These are phyloP conservation scores for Sebastolobus alascanus DNA, from an alignment of 2,797 vertebrate genomes.

Conservation along the genomic window DNA sequence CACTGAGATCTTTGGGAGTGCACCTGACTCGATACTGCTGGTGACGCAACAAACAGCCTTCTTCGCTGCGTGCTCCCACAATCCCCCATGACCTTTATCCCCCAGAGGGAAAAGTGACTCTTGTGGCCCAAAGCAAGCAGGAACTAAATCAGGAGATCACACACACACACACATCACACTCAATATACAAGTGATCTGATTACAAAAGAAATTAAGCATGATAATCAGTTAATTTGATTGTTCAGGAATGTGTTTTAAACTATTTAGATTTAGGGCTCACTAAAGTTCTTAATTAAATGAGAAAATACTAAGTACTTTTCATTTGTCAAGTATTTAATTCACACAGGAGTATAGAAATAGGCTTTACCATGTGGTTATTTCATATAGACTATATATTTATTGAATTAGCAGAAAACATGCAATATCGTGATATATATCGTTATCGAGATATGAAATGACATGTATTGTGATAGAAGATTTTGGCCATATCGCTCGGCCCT, in stretches of 20 bases:
- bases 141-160: conserved; percentile 10
- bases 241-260: neutral
- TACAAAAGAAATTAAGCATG: conserved; percentile 6
- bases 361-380: too few relatives aligned
- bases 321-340: too few relatives aligned
- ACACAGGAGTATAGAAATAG: too few relatives aligned
- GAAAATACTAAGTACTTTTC: too few relatives aligned
- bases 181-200: conserved; percentile 16
- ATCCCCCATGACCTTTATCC: conserved; percentile 81
- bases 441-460: too few relatives aligned
- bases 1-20: conserved; percentile 76
- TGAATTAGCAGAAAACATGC: too few relatives aligned
- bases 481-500: too few relatives aligned
- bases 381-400: too few relatives aligned
- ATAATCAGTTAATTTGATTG: conserved; percentile 1
- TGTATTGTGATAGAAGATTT: too few relatives aligned
- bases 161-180: neutral
- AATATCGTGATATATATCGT: too few relatives aligned
- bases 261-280: too few relatives aligned
- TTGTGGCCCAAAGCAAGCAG: conserved; percentile 34
- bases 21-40: conserved; percentile 80
- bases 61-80: conserved; percentile 70
- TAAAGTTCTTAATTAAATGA: too few relatives aligned
- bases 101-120: conserved; percentile 59
- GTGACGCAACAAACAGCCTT: conserved; percentile 77